Percentiles rank a stretch among this genome's conserved stretches.
These are phyloP conservation scores for Gephyroberyx darwinii DNA, from an alignment of 2,797 vertebrate species.

Conservation along the genomic window DNA sequence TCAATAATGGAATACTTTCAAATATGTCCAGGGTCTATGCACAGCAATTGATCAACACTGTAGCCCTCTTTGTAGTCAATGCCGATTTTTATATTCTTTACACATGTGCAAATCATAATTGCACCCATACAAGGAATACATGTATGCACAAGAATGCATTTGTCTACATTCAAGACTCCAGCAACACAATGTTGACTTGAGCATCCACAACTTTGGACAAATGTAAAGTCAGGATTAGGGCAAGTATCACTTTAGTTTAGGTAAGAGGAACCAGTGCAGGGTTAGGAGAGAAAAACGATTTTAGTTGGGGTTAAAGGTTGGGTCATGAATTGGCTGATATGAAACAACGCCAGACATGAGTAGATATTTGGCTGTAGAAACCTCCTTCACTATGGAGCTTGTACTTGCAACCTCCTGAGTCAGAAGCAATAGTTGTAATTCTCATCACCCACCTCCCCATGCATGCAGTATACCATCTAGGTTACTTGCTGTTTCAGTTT, in stretches of 20 bases:
- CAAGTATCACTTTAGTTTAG: neutral
- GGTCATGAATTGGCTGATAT: neutral
- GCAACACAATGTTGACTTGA: neutral
- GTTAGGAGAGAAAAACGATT: neutral
- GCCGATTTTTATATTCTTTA: slow-evolving; percentile 30
- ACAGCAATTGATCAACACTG: slow-evolving; percentile 39
- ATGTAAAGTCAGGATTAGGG: slow-evolving; percentile 1
- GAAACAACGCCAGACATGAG: neutral
- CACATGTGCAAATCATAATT: slow-evolving; percentile 3
- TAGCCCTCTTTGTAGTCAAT: slow-evolving; percentile 16
- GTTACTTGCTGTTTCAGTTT: neutral
- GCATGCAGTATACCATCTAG: neutral
- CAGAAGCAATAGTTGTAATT: slow-evolving; percentile 5
- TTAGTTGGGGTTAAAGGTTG: neutral
- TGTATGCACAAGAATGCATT: neutral
- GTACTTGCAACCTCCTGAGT: neutral
- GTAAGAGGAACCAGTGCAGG: neutral
- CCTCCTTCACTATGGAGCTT: neutral
- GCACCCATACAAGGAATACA: neutral
- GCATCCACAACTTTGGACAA: neutral
- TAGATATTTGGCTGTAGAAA: neutral
- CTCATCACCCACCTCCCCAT: neutral
- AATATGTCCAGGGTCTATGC: slow-evolving; percentile 39
- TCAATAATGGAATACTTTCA: slow-evolving; percentile 49
- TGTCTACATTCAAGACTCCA: slow-evolving; percentile 18